Evolutionary conservation across 2,888 invertebrate species (phyloP).

Genomic region (Hypomecis punctinalis): DNA sequence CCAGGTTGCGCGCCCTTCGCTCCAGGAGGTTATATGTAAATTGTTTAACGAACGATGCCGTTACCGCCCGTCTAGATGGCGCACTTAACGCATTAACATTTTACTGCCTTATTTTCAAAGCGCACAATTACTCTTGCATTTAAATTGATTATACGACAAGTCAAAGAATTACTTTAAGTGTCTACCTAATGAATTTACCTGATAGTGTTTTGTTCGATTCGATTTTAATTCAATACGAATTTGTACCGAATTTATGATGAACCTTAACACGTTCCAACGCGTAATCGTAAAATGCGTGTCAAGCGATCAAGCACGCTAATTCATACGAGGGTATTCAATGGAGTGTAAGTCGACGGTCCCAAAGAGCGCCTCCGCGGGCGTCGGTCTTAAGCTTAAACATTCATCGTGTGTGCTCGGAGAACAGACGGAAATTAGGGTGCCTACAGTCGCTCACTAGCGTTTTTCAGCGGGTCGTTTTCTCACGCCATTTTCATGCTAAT

Average conservation of each 20-base stretch:
- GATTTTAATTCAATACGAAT: constrained; percentile 8
- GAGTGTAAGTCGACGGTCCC: constrained; percentile 34
- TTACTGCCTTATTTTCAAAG: constrained; percentile 76
- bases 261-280: constrained; percentile 32
- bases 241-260: constrained; percentile 11
- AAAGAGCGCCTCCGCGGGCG: constrained; percentile 46
- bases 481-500: constrained; percentile 77
- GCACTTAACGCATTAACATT: constrained; percentile 77
- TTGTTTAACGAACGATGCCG: constrained; percentile 73
- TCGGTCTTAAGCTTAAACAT: constrained; percentile 62
- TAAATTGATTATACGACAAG: constrained; percentile 67
- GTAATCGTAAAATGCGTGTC: constrained; percentile 31
- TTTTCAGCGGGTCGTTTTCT: constrained; percentile 64
- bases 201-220: constrained; percentile 12
- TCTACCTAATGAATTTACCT: constrained; percentile 36
- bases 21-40: constrained; percentile 73
- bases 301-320: constrained; percentile 38
- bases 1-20: constrained; percentile 34
- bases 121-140: constrained; percentile 76
- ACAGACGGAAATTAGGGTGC: constrained; percentile 59
- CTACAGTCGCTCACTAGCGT: constrained; percentile 39
- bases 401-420: constrained; percentile 58
- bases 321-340: constrained; percentile 31
- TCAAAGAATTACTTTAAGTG: constrained; percentile 58
- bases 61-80: constrained; percentile 62